Conservation (phyloP, 2,797 vertebrate species). For the Mus minutoides region DNA sequence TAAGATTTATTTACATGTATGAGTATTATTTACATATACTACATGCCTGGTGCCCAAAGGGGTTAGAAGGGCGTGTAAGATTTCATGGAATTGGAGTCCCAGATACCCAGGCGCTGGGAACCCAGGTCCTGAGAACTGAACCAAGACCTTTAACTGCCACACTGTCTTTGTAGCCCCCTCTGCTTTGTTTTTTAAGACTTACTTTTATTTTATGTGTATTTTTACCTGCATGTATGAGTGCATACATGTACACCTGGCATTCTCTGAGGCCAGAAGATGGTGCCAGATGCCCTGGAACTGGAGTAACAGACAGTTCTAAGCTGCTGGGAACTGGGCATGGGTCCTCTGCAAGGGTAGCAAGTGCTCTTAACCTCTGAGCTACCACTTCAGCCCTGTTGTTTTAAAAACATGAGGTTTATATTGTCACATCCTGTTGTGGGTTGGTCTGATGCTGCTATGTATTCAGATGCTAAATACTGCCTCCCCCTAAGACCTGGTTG, state of each 20-base stretch:
- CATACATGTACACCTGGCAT: not conserved
- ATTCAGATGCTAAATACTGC: not conserved
- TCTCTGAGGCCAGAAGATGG: not conserved
- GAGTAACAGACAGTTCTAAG: not conserved
- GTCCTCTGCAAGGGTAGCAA: not conserved
- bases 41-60: not conserved
- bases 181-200: not conserved
- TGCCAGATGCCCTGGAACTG: not conserved
- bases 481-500: not conserved
- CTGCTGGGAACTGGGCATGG: not conserved
- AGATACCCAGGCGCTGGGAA: too few species aligned
- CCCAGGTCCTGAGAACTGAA: not conserved
- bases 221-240: not conserved
- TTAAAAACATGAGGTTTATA: slow-evolving; percentile 42
- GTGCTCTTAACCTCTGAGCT: not conserved
- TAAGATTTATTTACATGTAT: not conserved
- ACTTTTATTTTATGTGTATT: not conserved
- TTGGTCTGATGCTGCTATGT: not conserved
- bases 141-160: not conserved
- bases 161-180: not conserved
- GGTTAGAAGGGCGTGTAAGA: too few species aligned
- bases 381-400: not conserved
- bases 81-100: not conserved
- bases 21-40: not conserved
- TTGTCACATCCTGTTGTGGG: too few species aligned